Percentiles rank a stretch among this genome's conserved stretches.
Conservation (phyloP, 2,113 vertebrate species). For the Gobiocypris rarus region DNA sequence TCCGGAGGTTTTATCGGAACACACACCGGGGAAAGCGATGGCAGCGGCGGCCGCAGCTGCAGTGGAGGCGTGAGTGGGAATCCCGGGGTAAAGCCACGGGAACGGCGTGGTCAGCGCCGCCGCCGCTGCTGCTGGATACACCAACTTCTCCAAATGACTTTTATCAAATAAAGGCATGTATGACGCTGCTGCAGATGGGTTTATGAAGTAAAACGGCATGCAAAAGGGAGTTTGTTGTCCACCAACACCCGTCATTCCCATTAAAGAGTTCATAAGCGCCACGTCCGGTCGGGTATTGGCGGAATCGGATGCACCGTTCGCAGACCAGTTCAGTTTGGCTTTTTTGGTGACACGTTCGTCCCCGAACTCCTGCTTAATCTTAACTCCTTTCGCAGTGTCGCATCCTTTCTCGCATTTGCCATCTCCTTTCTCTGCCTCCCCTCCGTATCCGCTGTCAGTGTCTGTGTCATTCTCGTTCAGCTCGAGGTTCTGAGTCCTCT, state of each 20-base stretch:
- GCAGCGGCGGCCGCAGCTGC: slow-evolving; percentile 71
- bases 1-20: slow-evolving; percentile 66
- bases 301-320: slow-evolving; percentile 63
- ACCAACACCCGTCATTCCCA: slow-evolving; percentile 81
- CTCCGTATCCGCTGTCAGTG: slow-evolving; percentile 96
- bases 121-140: slow-evolving; percentile 75
- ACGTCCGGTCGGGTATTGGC: slow-evolving; percentile 72
- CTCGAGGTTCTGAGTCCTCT: slow-evolving; percentile 88
- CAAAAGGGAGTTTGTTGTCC: slow-evolving; percentile 88
- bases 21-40: slow-evolving; percentile 80
- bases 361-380: slow-evolving; percentile 88
- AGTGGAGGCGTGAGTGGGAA: slow-evolving; percentile 73
- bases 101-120: slow-evolving; percentile 79
- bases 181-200: slow-evolving; percentile 87
- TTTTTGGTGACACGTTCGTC: slow-evolving; percentile 81
- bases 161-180: slow-evolving; percentile 91
- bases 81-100: slow-evolving; percentile 83
- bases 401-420: slow-evolving; percentile 70
- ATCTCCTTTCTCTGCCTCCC: slow-evolving; percentile 83
- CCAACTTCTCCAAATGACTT: slow-evolving; percentile 84
- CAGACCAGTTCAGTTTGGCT: slow-evolving; percentile 77
- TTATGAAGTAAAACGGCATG: slow-evolving; percentile 91
- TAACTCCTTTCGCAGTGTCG: slow-evolving; percentile 66
- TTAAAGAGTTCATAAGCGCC: slow-evolving; percentile 84
- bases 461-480: slow-evolving; percentile 92